Base-by-base conservation (phyloP, 2,888 invertebrate genomes). In the Hipparchia semele region DNA sequence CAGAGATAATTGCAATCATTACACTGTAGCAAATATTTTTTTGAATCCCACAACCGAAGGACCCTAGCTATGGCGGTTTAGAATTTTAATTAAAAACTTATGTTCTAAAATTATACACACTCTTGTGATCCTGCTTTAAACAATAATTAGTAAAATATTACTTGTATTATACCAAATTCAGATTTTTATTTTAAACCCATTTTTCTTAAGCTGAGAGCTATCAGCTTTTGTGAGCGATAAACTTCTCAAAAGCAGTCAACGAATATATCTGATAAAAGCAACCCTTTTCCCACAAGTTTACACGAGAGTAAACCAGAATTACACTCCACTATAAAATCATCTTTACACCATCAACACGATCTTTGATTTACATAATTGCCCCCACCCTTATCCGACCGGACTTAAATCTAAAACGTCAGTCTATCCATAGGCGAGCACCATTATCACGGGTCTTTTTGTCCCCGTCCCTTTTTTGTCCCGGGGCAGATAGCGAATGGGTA, bases 401-500 rank as follows among this genome's bases (percentile, higher is more conserved):
- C 51, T 75, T 75, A 74, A 71, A 75, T 71, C 71, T 68, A 69
- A 72, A 84, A 82, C 83, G 83, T 84, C 82, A 83, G 80, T 85
- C 51, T 64, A 69, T 53, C 61, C 64, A 73, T 72, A 71, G 73
- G 70, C 70, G 85, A 84, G 83, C 80, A 81, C 86, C 86, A 90
- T 91, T 90, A 89, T 88, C 89, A 84, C 86, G 71, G 80, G 81
- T 83, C 87, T 89, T 89, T 90, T 90, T 90, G 88, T 86, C 81
- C 81, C 80, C 77, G 83, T 83, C 86, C 87, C 86, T 86, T 86
- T 75, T 88, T 88, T 87, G 81, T 82, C 86, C 85, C 87, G 84
- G 86, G 59, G 62, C 88, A 89, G 91, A 92, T 90, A 91, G 86
- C 86, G 87, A 88, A 88, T 88, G 88, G 89, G 87, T 89, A 90